Evolutionary conservation across 1,140 invertebrate species (phyloP), one percentile per base, ranked within the genome.

Genomic region (Dinothrombium tinctorium): DNA sequence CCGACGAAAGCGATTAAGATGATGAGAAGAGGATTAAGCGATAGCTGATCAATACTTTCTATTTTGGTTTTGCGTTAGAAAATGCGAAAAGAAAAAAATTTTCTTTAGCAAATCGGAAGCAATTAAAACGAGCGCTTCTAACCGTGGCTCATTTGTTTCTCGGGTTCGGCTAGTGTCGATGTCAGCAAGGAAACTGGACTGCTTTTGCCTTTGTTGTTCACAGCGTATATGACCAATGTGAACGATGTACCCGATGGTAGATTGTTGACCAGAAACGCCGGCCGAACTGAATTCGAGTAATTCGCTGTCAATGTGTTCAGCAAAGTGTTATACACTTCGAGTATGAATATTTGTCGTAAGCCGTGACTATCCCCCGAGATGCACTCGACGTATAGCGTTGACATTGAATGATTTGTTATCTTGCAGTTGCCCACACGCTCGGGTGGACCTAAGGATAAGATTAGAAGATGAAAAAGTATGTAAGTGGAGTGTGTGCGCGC

Each of bases 111-210:
- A n/a, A n/a, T n/a, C n/a, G n/a, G n/a, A n/a, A n/a, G n/a, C n/a
- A n/a, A n/a, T n/a, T n/a, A n/a, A n/a, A n/a, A n/a, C n/a, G n/a
- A n/a, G n/a, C n/a, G n/a, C n/a, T n/a, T n/a, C 23, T 29, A 4
- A 39, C 37, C 37, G 12, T 24, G 37, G 17, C 37, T 39, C 26
- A 33, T 40, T 21, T 40, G 39, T 38, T 42, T 83, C 58, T 84
- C 78, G 4, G 80, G 76, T 56, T 81, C 78, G 54, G 76, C 76
- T 7, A 84, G 70, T 42, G 76, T 74, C 49, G 81, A 77, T 51
- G 83, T 78, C 53, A 83, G 76, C n/a, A 89, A 62, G 1, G 78
- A 61, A 40, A 73, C 67, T 20, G 70, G 66, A 49, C 81, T 76
- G 46, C 77, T 78, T 42, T 72, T 69, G 3, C 50, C 50, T 44